Base-by-base conservation (phyloP, 2,888 invertebrate genomes). In the Drosophila nigritarsus region DNA sequence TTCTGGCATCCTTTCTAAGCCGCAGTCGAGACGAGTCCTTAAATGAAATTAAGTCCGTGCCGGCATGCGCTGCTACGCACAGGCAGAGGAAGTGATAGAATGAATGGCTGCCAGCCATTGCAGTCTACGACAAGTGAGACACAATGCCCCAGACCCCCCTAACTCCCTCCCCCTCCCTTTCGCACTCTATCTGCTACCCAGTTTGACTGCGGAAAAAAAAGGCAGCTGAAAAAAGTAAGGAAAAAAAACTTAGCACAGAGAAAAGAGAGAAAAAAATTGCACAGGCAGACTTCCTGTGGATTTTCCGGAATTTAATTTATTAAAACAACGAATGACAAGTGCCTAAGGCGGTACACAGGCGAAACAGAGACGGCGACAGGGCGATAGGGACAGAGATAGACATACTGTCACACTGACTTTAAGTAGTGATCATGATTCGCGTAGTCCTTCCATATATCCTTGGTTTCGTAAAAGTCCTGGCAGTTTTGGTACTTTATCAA, bases 271-370 rank as follows among this genome's bases (percentile, higher is more conserved):
- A 66, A 73, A 82, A 53, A 71, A 65, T 71, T 82, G 83, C 80
- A 89, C 91, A 90, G 92, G 91, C 92, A 86, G 92, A 91, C 91
- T 92, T 92, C 91, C 92, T 91, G 92, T 85, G 92, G 92, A 91
- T 92, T 92, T 91, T 87, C 91, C 92, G 83, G 91, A 91, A 92
- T 91, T 92, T 92, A 91, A 91, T 92, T 92, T 92, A 91, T 91
- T 91, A 91, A 92, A 92, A 92, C 89, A 87, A 90, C 87, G 75
- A 88, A 76, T 74, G 74, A 75, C 79, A 80, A 80, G 78, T 73
- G 67, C 67, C 67, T 73, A 61, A 75, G 55, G 58, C 48, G 51
- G 50, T 56, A 36, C 53, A 72, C 65, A 29, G n/a, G 53, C 42
- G 27, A 42, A 24, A 58, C 34, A 30, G 48, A 63, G 40, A 30